Conservation (phyloP, 2,888 invertebrate species). For the Melanargia galathea region DNA sequence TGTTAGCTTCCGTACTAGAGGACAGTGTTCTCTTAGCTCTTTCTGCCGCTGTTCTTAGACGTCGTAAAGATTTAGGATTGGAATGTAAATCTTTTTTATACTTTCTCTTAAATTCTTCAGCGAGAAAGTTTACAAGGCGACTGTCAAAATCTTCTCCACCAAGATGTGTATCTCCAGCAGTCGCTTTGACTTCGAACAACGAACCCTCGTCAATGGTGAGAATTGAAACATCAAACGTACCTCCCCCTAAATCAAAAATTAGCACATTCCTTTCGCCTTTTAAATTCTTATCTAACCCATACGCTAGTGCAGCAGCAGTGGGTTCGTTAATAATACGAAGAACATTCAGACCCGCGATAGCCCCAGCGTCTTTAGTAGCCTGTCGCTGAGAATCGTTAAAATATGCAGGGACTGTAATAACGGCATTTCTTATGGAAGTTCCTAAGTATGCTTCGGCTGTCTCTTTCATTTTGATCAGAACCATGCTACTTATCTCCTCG, state of each 20-base stretch:
- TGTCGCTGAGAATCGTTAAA: conserved; percentile 89
- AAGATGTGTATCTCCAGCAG: conserved; percentile 92
- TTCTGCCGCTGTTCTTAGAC: conserved; percentile 88
- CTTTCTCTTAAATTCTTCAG: conserved; percentile 87
- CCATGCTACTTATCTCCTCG: conserved; percentile 88
- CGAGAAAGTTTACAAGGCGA: conserved; percentile 84
- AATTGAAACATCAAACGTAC: conserved; percentile 92
- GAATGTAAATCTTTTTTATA: conserved; percentile 85
- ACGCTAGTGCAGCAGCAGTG: conserved; percentile 88
- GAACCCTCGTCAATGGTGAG: conserved; percentile 90
- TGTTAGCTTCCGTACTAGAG: conserved; percentile 87
- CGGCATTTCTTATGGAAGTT: conserved; percentile 85
- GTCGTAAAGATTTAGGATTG: conserved; percentile 85
- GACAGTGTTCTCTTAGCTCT: conserved; percentile 89
- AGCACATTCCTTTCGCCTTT: conserved; percentile 83
- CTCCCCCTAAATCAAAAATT: conserved; percentile 85
- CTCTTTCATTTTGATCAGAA: conserved; percentile 80
- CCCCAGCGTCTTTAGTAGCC: conserved; percentile 93
- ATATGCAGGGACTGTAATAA: conserved; percentile 91
- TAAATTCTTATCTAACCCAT: conserved; percentile 86
- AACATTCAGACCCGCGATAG: conserved; percentile 88
- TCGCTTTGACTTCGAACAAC: conserved; percentile 90
- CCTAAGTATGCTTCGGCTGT: conserved; percentile 88
- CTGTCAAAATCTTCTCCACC: conserved; percentile 88
- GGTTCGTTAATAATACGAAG: conserved; percentile 92